Base-by-base conservation (phyloP, 2,113 vertebrate genomes). In the Dicaeum eximium region DNA sequence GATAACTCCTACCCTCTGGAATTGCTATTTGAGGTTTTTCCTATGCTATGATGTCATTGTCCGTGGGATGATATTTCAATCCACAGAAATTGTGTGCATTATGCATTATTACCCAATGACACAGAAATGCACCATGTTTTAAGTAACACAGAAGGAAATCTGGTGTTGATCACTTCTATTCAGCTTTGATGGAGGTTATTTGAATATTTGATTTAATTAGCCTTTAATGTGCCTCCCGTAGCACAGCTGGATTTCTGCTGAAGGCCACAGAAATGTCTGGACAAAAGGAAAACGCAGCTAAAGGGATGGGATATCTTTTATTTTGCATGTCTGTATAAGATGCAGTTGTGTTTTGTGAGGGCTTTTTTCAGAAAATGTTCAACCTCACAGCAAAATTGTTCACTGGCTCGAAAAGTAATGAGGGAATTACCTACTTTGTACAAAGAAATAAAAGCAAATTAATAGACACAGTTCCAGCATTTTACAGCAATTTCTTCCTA, bases 11-110 rank as follows among this genome's bases (percentile, higher is more conserved):
- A 57, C 51, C 50, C 90, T 86, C 90, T 96, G 97, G 96, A 97
- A 97, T 95, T 70, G 91, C 38, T 65, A 15, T 94, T 95, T 94
- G 95, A 96, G 94, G 92, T 83, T 97, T 97, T 93, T 58, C 84
- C 88, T 75, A 0, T 3, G 51, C 69, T 64, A 8, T 93, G 84
- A 95, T 90, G 93, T 97, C 95, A 95, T 47, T 66, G 65, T 12
- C 65, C 47, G 10, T 19, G 62, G 86, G 92, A 78, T 69, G 91
- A 80, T 47, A 61, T 92, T 93, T 90, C 84, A 81, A 51, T 58
- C 90, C 93, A 65, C 85, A 95, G 83, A 80, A 94, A 85, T 14
- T 31, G 56, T 2, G 2, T 54, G 70, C 77, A 31, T 89, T 80
- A 27, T 45, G 60, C n/a, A 17, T 70, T 42, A 74, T 92, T 93